Base-by-base conservation (phyloP, 1,140 invertebrate species). In the Stenopsyche tienmushanensis region DNA sequence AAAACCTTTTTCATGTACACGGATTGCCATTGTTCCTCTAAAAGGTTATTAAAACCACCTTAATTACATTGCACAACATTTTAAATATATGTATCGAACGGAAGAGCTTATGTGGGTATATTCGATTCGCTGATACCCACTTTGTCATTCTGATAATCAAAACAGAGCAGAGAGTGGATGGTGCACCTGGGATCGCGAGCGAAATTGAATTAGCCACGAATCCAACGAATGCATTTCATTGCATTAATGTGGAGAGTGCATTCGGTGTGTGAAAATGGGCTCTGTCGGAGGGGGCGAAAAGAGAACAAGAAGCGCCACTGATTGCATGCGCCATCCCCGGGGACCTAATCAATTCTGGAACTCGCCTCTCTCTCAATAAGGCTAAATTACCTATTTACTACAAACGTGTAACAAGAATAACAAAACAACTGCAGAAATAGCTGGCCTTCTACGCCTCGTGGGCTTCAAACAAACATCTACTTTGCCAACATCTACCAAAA, bases 311-410 rank as follows among this genome's bases (percentile, higher is more conserved):
- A 47, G 44, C 10, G 18, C 5, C 44, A 8, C 18, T 47, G 44
- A 15, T 47, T 20, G 44, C 10, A 47, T 47, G 44, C 18, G 44
- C 18, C 29, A 13, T 34, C 29, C 29, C 29, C 29, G 29, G 54
- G 47, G 64, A 66, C 26, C 55, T 66, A 66, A 66, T 66, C 64
- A 60, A 66, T 59, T 52, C 29, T 13, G 18, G 29, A 24, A 20
- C 15, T 39, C n/a, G n/a, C 29, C 29, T 23, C 45, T 18, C 23
- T 10, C 45, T 65, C 64, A 60, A 65, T 65, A 44, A 49, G 57
- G 26, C 57, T 21, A 53, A 53, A 24, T 53, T 47, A 47, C 44
- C 44, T 47, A 47, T 47, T 47, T 47, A 47, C 44, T 18, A 13
- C 5, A 34, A 34, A 8, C 18, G 3, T 39, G 7, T 13, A 47